Evolutionary conservation across 2,797 vertebrate genomes (phyloP), one percentile per base, ranked within the genome.

Genomic region (Poeciliopsis paucimaculata): DNA sequence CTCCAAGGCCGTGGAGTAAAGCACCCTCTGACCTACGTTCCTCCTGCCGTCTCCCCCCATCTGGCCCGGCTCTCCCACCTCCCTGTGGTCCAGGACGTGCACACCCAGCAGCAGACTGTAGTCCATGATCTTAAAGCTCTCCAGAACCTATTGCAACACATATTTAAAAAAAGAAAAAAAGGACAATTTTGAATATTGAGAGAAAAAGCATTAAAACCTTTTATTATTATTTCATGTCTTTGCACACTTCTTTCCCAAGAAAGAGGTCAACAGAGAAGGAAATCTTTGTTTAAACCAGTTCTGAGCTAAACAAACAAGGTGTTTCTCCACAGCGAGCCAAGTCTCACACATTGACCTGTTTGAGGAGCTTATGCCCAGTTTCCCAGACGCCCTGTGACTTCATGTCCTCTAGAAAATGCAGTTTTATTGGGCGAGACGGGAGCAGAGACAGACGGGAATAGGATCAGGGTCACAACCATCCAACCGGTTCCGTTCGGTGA

Each of bases 51-150:
- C 98, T 0, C 95, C 94, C 31, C 91, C 72, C 0, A 92, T 96
- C 88, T 96, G 97, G 20, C 93, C 95, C 45, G 83, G 87, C 60
- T 98, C 98, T 1, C 93, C 97, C 26, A 94, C 96, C 6, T 98
- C 97, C 89, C 95, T 96, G 78, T 94, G 92, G 77, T 97, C 97
- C 91, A 98, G 89, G 74, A 98, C 90, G 7, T 99, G 98, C 75
- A 99, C 97, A 39, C 98, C 98, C 83, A 99, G 94, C 84, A 99
- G 94, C 83, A 99, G 94, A 90, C 98, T 99, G 92, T 99, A 99
- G 94, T 99, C 98, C 98, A 99, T 99, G 90, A 99, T 99, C 93
- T 99, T 99, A 93, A 99, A 99, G 87, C 98, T 99, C 95, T 99
- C 98, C 84, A 99, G 93, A 53, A 99, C 98, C 98, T 99, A 80